These are phyloP conservation scores for Lepidocyrtinus sp. DNA, from an alignment of 2,888 invertebrate species.

Conservation along the genomic window DNA sequence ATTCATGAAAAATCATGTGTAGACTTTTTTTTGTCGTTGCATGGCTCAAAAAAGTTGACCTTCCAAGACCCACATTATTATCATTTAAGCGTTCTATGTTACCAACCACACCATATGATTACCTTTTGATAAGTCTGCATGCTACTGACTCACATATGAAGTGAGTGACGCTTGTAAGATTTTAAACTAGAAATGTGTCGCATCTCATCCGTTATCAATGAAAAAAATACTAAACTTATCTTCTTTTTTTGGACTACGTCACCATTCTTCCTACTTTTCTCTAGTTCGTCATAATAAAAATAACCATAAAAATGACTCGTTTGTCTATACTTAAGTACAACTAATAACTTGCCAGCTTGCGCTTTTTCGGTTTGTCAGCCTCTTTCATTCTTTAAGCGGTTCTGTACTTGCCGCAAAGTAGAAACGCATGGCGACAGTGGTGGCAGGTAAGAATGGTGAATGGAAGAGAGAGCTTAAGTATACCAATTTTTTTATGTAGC, in stretches of 20 bases:
- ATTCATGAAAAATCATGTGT: not conserved
- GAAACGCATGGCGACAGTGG: too few relatives aligned
- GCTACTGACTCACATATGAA: not conserved
- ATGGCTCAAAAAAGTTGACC: not conserved
- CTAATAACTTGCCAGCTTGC: not conserved
- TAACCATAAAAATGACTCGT: conserved; percentile 31
- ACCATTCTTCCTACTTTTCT: not conserved
- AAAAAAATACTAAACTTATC: conserved; percentile 28
- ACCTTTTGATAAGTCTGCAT: not conserved
- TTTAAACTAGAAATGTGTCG: not conserved
- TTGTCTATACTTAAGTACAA: not conserved
- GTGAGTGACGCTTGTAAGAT: too few relatives aligned
- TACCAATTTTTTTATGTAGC: not conserved
- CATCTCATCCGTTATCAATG: too few relatives aligned
- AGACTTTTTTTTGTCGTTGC: not conserved
- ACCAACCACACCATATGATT: not conserved
- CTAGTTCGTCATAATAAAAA: conserved; percentile 21
- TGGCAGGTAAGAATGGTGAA: not conserved
- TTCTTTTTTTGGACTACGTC: conserved; percentile 37
- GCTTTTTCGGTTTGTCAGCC: not conserved
- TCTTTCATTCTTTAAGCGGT: not conserved
- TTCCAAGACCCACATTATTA: not conserved
- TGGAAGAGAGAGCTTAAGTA: not conserved
- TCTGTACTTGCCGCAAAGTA: not conserved
- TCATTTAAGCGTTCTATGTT: not conserved